Conservation (phyloP, 2,113 vertebrate species). For the Thalassarche chlororhynchos region DNA sequence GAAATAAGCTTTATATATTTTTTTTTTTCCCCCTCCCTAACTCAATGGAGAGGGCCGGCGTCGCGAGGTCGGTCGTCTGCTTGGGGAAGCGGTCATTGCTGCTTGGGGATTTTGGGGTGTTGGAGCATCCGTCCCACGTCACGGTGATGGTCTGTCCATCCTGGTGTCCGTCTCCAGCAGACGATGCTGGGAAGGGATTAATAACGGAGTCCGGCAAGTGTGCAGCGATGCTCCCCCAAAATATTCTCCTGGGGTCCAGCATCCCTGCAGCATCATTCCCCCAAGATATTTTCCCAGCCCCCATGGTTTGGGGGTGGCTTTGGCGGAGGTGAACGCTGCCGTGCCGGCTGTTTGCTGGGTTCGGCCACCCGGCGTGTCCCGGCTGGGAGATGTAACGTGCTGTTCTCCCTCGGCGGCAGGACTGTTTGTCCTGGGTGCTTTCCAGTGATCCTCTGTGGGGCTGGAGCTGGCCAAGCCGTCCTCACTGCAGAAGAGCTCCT, state of each 20-base stretch:
- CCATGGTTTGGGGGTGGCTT: neutral
- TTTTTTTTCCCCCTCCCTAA: neutral
- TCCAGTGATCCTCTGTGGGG: neutral
- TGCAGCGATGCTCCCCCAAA: neutral
- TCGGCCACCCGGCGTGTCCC: fast-evolving
- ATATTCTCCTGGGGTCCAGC: neutral
- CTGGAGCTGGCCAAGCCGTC: neutral
- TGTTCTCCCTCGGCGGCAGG: neutral
- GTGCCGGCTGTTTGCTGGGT: neutral
- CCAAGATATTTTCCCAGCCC: neutral
- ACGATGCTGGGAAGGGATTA: neutral
- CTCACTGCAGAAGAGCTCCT: neutral
- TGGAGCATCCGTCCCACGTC: fast-evolving
- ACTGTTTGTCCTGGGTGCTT: conserved; percentile 39
- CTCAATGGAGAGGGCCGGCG: fast-evolving
- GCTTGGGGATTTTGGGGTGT: neutral
- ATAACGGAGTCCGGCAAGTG: neutral
- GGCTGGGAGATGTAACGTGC: neutral
- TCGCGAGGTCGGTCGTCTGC: fast-evolving
- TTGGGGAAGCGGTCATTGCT: neutral
- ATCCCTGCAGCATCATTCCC: neutral
- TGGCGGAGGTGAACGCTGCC: neutral
- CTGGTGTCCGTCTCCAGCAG: neutral
- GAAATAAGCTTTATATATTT: neutral
- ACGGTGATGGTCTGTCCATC: neutral